Percentiles rank a stretch among this genome's conserved stretches.
phyloP scores from a whole-genome alignment of 1,140 invertebrate genomes.

The Phenacoccus solenopsis region DNA sequence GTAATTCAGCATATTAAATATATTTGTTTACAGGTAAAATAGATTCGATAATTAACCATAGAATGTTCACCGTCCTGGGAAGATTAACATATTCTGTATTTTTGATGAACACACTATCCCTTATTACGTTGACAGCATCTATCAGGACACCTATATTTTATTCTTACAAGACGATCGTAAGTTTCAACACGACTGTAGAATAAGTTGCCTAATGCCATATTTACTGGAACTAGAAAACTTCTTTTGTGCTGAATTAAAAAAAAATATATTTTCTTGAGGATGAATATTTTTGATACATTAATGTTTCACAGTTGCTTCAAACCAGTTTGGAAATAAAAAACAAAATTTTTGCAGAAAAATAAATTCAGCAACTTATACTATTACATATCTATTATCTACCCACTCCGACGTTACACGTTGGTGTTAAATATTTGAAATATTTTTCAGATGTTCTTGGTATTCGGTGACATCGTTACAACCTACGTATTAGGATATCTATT shows the following conservation, averaged over 20 bases:
- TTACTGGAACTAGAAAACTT: too few species aligned
- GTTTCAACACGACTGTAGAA: neutral
- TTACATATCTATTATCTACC: too few species aligned
- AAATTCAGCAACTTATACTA: too few species aligned
- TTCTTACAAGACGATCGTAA: slow-evolving; percentile 20
- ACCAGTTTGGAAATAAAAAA: too few species aligned
- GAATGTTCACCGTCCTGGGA: slow-evolving; percentile 20
- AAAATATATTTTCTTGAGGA: too few species aligned
- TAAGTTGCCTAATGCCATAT: neutral
- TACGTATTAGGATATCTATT: slow-evolving; percentile 1
- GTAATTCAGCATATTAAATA: too few species aligned
- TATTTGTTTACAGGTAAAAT: slow-evolving; percentile 14
- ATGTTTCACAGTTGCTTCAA: too few species aligned
- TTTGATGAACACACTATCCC: slow-evolving; percentile 20
- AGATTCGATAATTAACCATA: neutral
- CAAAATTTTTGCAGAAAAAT: too few species aligned
- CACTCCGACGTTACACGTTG: too few species aligned
- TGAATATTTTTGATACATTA: too few species aligned
- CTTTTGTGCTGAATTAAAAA: too few species aligned
- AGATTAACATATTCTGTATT: slow-evolving; percentile 23
- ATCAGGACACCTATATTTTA: slow-evolving; percentile 20
- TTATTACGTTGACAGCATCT: slow-evolving; percentile 19
- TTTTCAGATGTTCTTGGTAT: slow-evolving; percentile 5
- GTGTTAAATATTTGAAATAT: neutral
- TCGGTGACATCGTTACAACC: neutral